These are phyloP conservation scores for Mastacembelus armatus DNA, from an alignment of 2,797 vertebrate genomes.

Conservation along the genomic window DNA sequence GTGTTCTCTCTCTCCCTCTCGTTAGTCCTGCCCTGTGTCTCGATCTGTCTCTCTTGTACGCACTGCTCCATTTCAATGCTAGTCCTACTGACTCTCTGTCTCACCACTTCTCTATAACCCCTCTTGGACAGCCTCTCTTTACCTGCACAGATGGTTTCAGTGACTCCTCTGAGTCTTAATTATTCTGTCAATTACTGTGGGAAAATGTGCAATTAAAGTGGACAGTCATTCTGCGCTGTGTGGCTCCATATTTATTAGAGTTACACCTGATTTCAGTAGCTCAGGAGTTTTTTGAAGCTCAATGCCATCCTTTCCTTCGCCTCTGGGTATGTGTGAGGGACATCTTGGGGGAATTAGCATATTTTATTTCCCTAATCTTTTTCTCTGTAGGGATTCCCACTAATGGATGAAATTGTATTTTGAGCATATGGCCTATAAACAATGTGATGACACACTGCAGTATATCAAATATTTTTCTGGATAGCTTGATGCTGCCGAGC, in stretches of 20 bases:
- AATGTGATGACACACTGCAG: constrained; percentile 28
- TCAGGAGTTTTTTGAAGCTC: constrained; percentile 48
- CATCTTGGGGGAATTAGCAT: constrained; percentile 56
- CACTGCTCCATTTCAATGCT: constrained; percentile 14
- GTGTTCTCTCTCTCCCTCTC: constrained; percentile 21
- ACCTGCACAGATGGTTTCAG: constrained; percentile 83
- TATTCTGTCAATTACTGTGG: constrained; percentile 84
- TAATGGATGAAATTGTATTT: constrained; percentile 55
- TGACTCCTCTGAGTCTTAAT: constrained; percentile 86
- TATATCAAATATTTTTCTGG: constrained; percentile 8
- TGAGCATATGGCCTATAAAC: constrained; percentile 58
- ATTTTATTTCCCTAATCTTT: constrained; percentile 61
- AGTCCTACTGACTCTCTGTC: constrained; percentile 1
- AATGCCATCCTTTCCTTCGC: constrained; percentile 52
- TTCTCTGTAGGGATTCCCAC: constrained; percentile 40
- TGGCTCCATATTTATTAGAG: constrained; percentile 78
- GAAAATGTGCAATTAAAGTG: constrained; percentile 83
- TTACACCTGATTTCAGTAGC: constrained; percentile 73
- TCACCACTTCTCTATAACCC: constrained; percentile 18
- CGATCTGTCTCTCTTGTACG: constrained; percentile 11
- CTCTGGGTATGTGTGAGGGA: constrained; percentile 52
- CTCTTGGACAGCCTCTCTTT: constrained; percentile 60
- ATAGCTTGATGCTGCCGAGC: constrained; percentile 7
- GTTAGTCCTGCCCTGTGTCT: constrained; percentile 34
- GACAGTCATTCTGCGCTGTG: constrained; percentile 67